Conservation (phyloP, 2,888 invertebrate species). For the Andrena hattorfiana region DNA sequence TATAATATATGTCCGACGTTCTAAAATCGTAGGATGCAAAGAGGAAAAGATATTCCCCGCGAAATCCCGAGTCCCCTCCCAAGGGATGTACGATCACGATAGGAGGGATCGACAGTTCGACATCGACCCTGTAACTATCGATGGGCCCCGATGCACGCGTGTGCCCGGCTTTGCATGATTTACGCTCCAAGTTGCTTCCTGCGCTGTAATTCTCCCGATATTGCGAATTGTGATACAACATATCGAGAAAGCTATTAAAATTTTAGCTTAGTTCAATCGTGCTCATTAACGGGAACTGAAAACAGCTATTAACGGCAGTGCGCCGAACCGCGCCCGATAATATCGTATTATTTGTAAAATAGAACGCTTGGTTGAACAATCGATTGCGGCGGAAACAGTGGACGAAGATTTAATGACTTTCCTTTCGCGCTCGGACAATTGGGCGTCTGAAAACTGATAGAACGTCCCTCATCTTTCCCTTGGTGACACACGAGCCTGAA, state of each 20-base stretch:
- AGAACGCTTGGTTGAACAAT: too few relatives aligned
- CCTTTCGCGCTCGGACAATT: conserved; percentile 23
- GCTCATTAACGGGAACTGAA: too few relatives aligned
- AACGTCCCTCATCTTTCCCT: conserved; percentile 55
- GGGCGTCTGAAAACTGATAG: conserved; percentile 50
- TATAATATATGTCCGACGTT: conserved; percentile 67
- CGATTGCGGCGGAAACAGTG: background rate
- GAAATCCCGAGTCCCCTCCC: conserved; percentile 63
- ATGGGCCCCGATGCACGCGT: conserved; percentile 39
- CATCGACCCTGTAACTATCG: conserved; percentile 46
- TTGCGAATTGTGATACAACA: background rate
- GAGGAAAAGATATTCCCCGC: conserved; percentile 58
- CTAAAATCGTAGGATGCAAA: conserved; percentile 65
- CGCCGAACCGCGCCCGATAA: background rate
- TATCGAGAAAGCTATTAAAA: too few relatives aligned
- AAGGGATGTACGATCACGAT: conserved; percentile 60
- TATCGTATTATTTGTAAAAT: too few relatives aligned
- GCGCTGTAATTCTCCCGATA: conserved; percentile 7
- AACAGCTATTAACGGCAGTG: background rate
- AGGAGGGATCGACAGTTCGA: conserved; percentile 67
- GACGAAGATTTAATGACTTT: conserved; percentile 52
- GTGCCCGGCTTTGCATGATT: conserved; percentile 39
- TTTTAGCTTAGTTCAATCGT: too few relatives aligned
- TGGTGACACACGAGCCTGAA: conserved; percentile 45
- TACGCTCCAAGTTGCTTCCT: conserved; percentile 15